Base-by-base conservation (phyloP, 2,113 vertebrate species). In the Paradoxurus hermaphroditus region DNA sequence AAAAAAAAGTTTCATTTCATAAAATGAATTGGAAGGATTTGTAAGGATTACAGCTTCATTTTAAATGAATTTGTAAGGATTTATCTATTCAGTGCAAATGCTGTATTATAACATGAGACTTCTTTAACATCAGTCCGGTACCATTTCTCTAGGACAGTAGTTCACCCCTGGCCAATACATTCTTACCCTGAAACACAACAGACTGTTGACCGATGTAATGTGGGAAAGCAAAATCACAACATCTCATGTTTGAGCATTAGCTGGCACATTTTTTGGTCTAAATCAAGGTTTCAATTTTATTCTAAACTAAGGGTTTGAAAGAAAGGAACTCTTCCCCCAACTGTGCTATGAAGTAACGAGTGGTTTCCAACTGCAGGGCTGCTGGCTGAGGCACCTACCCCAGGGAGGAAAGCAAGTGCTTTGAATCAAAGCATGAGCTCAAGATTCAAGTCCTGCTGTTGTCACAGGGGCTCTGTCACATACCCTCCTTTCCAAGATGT, bases 201-300 rank as follows among this genome's bases (percentile, higher is more conserved):
- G 39, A 95, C 16, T 53, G 7, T 15, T 34, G 51, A 86, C 46
- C 79, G 51, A 92, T 19, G 23, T 91, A 83, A 36, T 21, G 16
- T 67, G 27, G 56, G 72, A 53, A 94, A 95, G 62, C 46, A 95
- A 87, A 75, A 46, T 46, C 12, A n/a, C 31, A 85, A 65, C 2
- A 75, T 83, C 96, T 79, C 16, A 91, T 1, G 2, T 41, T 53
- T 84, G n/a, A 91, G 27, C 72, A 65, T 88, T 92, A 83, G 77
- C 62, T 63, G 93, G 67, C 31, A 89, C 89, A 94, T 79, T 90
- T 90, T 75, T 95, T 96, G 83, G 63, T 72, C 49, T 86, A 91
- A 53, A 86, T 18, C 9, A 78, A 96, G 23, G 27, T 56, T 95
- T 34, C 56, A 0, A 83, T 91, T 98, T 96, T 2, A 77, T 79